Percentiles rank a stretch among this genome's conserved stretches.
phyloP scores from a whole-genome alignment of 2,797 vertebrate species.

The Serranus cabrilla region DNA sequence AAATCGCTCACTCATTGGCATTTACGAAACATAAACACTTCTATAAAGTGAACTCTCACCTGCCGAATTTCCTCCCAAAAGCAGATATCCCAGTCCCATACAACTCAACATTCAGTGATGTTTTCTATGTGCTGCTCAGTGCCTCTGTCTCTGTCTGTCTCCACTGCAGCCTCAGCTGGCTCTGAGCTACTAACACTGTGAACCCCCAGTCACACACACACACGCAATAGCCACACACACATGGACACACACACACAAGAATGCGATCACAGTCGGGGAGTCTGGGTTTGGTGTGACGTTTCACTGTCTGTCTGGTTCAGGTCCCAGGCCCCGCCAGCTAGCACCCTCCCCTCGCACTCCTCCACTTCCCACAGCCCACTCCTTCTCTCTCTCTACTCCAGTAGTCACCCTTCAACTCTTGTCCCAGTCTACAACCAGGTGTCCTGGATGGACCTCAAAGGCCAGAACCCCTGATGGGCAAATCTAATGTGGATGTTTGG shows the following conservation, averaged over 20 bases:
- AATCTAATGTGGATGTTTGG: constrained; percentile 19
- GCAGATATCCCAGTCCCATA: constrained; percentile 54
- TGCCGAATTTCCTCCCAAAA: constrained; percentile 53
- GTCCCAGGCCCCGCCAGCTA: constrained; percentile 58
- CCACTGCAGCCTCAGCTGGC: constrained; percentile 72
- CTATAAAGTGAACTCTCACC: constrained; percentile 59
- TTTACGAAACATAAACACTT: constrained; percentile 14
- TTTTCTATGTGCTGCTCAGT: constrained; percentile 60
- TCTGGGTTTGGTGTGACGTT: constrained; percentile 78
- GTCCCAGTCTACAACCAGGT: constrained; percentile 17
- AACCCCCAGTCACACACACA: constrained; percentile 56
- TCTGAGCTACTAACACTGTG: constrained; percentile 74
- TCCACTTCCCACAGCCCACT: constrained; percentile 20
- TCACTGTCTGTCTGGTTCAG: constrained; percentile 77
- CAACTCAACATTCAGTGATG: constrained; percentile 56
- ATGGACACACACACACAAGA: constrained; percentile 51
- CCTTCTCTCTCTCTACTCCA: constrained; percentile 25
- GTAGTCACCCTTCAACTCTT: constrained; percentile 47
- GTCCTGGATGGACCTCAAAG: constrained; percentile 18
- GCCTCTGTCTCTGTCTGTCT: constrained; percentile 68
- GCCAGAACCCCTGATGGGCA: constrained; percentile 5
- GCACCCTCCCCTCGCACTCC: constrained; percentile 55
- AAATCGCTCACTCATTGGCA: neutral
- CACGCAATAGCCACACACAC: constrained; percentile 27
- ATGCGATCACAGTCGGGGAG: constrained; percentile 64